Percentiles rank a stretch among this genome's conserved stretches.
phyloP scores from a whole-genome alignment of 2,888 invertebrate species.

The Disparrhopalites patrizii region DNA sequence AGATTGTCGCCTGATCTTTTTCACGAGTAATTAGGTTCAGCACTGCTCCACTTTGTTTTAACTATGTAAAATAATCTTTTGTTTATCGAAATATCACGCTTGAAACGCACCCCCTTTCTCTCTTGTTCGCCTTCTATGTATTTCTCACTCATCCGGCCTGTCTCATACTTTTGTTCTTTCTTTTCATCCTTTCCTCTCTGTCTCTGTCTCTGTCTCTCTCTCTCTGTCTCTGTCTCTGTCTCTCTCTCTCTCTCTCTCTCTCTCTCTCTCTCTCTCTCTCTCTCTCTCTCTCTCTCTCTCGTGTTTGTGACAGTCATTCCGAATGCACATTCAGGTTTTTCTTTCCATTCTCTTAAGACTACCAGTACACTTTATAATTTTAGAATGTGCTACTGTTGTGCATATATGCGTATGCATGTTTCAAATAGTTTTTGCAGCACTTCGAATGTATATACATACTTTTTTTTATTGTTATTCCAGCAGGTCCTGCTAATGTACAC shows the following conservation, averaged over 20 bases:
- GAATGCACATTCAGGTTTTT: too few species aligned
- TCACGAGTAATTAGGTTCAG: slow-evolving; percentile 49
- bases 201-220: not conserved
- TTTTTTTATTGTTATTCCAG: too few species aligned
- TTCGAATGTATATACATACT: too few species aligned
- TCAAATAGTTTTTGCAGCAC: too few species aligned
- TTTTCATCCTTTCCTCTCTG: slow-evolving; percentile 21
- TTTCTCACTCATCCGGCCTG: not conserved
- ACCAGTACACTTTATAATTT: too few species aligned
- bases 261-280: too few species aligned
- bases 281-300: not conserved
- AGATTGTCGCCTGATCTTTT: slow-evolving; percentile 47
- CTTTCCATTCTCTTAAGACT: too few species aligned
- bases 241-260: not conserved
- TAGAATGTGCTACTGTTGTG: too few species aligned
- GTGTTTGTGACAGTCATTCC: too few species aligned
- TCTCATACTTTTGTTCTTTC: slow-evolving; percentile 15
- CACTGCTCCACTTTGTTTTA: slow-evolving; percentile 41
- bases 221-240: not conserved
- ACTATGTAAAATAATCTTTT: slow-evolving; percentile 47
- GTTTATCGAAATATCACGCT: slow-evolving; percentile 48
- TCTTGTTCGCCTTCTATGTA: not conserved
- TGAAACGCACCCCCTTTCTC: slow-evolving; percentile 27
- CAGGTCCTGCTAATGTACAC: too few species aligned
- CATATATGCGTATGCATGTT: too few species aligned